Evolutionary conservation across 37 sponge, comb jelly and placozoan species (phyloP), one percentile per base, ranked within the genome.

Genomic region (Agelas oroides): DNA sequence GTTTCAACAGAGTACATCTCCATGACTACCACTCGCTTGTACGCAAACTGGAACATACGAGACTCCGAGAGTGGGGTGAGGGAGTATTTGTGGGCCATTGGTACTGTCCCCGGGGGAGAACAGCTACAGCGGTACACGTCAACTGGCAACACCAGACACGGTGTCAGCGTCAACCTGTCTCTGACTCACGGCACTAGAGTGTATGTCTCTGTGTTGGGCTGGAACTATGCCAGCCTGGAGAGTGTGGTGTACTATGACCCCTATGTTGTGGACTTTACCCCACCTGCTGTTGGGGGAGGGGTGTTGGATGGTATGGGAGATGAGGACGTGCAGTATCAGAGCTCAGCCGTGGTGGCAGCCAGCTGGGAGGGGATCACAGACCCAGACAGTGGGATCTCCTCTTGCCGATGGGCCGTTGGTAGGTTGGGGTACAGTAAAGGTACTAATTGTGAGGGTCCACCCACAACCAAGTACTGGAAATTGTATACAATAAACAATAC

Each of bases 331-430:
- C 88, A 91, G 62, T 90, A 84, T 54, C 84, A 88, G 57, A 35
- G 33, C 1, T 39, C 76, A 20, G 40, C 17, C 0, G 71, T 75
- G 25, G 54, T 95, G 54, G 17, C 53, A 17, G 89, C 72, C 5
- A 53, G 83, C 62, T 90, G 88, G 91, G 31, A 54, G 1, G 82
- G 36, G 0, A 59, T 89, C 8, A 82, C 75, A 38, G 85, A 80
- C 68, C 67, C 56, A 16, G 95, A 95, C 71, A 91, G 89, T 80
- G 87, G 87, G 23, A 59, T 95, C 11, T 52, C 17, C 1, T 1
- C 19, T 13, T 91, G 92, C 75, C 5, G 25, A 37, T 92, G 89
- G 89, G 82, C 80, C 33, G 41, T 92, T 24, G 93, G 93, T 92
- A 65, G 84, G 93, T 56, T 34, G 27, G 11, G 30, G 8, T 46